Evolutionary conservation across 2,113 vertebrate species (phyloP).

Genomic region (Lanius collurio): DNA sequence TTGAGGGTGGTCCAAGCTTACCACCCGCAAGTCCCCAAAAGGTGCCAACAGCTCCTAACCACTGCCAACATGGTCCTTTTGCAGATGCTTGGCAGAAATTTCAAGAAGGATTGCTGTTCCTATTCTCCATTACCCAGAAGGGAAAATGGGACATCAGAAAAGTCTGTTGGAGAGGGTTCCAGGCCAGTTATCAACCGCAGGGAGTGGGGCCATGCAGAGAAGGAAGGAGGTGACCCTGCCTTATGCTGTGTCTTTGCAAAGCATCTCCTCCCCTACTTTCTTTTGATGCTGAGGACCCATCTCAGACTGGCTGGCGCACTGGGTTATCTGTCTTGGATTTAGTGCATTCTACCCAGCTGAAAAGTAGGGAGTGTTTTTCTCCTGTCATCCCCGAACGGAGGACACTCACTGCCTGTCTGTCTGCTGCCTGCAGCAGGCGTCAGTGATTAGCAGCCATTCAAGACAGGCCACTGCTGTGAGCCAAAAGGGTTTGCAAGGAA

Average conservation of each 20-base stretch:
- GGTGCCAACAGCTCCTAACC: neutral
- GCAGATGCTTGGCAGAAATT: neutral
- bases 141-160: neutral
- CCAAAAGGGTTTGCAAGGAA: neutral
- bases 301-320: conserved; percentile 15
- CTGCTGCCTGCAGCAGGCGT: conserved; percentile 39
- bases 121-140: neutral
- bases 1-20: neutral
- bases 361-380: conserved; percentile 16
- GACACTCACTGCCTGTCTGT: neutral
- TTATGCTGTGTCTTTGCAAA: neutral
- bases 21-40: neutral
- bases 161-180: neutral
- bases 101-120: neutral
- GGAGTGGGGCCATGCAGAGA: rapidly evolving
- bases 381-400: neutral
- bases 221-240: neutral
- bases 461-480: conserved; percentile 4
- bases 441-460: conserved; percentile 32
- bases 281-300: neutral
- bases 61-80: neutral
- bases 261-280: neutral
- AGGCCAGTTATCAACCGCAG: neutral
- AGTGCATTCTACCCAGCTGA: neutral
- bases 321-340: conserved; percentile 16